These are phyloP conservation scores for Parus major DNA, from an alignment of 2,113 vertebrate genomes.

Conservation along the genomic window DNA sequence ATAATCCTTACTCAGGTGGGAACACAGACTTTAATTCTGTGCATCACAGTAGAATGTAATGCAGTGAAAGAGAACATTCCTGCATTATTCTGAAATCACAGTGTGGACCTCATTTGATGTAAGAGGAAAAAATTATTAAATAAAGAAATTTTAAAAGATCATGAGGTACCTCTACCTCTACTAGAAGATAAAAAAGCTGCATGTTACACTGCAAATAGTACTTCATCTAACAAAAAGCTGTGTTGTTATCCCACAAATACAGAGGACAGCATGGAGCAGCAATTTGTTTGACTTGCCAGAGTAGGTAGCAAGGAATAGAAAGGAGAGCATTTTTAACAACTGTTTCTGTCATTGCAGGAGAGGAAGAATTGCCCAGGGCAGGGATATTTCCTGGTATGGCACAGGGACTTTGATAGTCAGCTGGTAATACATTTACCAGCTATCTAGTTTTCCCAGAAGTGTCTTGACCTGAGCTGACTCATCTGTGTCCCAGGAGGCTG, in stretches of 20 bases:
- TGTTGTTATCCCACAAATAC: background rate
- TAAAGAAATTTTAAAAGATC: background rate
- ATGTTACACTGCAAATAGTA: background rate
- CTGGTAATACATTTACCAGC: conserved; percentile 59
- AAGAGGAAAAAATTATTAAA: background rate
- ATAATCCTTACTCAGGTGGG: background rate
- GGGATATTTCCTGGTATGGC: conserved; percentile 29
- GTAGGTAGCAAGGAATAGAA: background rate
- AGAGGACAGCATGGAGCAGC: background rate
- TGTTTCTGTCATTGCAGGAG: conserved; percentile 30
- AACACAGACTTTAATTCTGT: background rate
- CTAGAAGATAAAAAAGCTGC: background rate
- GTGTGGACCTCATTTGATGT: background rate
- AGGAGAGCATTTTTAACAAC: background rate
- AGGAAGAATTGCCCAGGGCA: background rate
- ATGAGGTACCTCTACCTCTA: background rate
- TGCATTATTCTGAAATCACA: background rate
- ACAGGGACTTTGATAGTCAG: conserved; percentile 37
- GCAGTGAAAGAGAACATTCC: background rate
- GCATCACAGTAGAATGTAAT: background rate
- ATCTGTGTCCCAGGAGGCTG: conserved; percentile 7
- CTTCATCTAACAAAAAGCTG: background rate
- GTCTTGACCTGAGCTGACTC: conserved; percentile 51
- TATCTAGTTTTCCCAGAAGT: conserved; percentile 60
- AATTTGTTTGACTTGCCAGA: conserved; percentile 9